Evolutionary conservation across 2,113 vertebrate species (phyloP).

Genomic region (Rhinolophus sinicus): DNA sequence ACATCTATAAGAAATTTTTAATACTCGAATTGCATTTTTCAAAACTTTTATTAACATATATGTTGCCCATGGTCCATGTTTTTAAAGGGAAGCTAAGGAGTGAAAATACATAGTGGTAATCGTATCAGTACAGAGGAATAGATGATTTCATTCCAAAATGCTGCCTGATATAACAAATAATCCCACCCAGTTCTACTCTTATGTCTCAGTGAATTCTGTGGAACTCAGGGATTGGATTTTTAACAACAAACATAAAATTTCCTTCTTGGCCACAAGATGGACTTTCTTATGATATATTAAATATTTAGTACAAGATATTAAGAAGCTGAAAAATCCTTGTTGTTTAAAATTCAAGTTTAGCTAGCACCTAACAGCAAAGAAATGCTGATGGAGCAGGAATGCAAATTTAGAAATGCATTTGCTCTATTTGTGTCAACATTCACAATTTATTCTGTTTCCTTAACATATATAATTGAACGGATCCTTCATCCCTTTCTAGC

Average conservation of each 20-base stretch:
- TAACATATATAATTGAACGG: slow-evolving; percentile 54
- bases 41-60: slow-evolving; percentile 56
- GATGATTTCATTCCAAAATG: slow-evolving; percentile 12
- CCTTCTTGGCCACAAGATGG: slow-evolving; percentile 33
- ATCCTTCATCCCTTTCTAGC: slow-evolving; percentile 55
- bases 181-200: slow-evolving; percentile 53
- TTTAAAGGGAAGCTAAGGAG: slow-evolving; percentile 41
- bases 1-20: slow-evolving; percentile 68
- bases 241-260: slow-evolving; percentile 52
- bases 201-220: slow-evolving; percentile 54
- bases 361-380: slow-evolving; percentile 53
- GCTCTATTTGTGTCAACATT: slow-evolving; percentile 62
- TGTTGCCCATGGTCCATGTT: neutral
- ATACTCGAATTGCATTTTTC: slow-evolving; percentile 62
- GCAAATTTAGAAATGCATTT: slow-evolving; percentile 67
- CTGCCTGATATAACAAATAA: neutral
- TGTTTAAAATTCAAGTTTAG: slow-evolving; percentile 69
- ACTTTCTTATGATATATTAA: slow-evolving; percentile 21
- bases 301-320: slow-evolving; percentile 69
- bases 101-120: slow-evolving; percentile 49
- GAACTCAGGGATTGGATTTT: slow-evolving; percentile 56
- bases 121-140: neutral
- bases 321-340: slow-evolving; percentile 44
- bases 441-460: slow-evolving; percentile 60
- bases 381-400: slow-evolving; percentile 13